These are phyloP conservation scores for Trigoniulus corallinus DNA, from an alignment of 1,140 invertebrate species.

Conservation along the genomic window DNA sequence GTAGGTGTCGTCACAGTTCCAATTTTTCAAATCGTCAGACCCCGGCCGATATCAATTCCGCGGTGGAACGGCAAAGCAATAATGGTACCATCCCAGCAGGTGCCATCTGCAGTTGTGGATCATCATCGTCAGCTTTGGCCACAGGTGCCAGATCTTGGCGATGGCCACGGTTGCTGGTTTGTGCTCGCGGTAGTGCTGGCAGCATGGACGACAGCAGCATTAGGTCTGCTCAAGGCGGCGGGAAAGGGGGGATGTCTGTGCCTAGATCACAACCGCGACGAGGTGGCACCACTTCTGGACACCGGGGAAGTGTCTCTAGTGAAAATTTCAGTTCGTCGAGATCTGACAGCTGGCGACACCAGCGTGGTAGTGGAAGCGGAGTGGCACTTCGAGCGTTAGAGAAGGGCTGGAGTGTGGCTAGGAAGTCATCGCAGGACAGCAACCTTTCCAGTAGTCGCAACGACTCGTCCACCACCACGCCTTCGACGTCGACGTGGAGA, in stretches of 20 bases:
- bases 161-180: constrained; percentile 5
- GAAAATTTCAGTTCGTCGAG: constrained; percentile 72
- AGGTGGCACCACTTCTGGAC: constrained; percentile 51
- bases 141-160: not conserved
- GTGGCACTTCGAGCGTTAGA: constrained; percentile 32
- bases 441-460: constrained; percentile 60
- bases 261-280: constrained; percentile 45
- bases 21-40: constrained; percentile 79
- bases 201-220: constrained; percentile 15
- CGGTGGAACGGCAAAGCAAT: constrained; percentile 37
- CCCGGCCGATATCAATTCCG: constrained; percentile 69
- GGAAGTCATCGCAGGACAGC: constrained; percentile 77
- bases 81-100: constrained; percentile 19
- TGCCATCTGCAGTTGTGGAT: not conserved
- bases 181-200: constrained; percentile 13
- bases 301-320: constrained; percentile 63
- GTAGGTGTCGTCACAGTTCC: constrained; percentile 63
- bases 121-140: not conserved
- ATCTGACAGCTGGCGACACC: constrained; percentile 56
- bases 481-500: constrained; percentile 48
- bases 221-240: constrained; percentile 39
- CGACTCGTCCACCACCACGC: constrained; percentile 64
- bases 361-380: constrained; percentile 44
- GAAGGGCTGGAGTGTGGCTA: constrained; percentile 65
- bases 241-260: constrained; percentile 61